Percentiles rank a stretch among this genome's conserved stretches.
phyloP scores from a whole-genome alignment of 2,888 invertebrate genomes.

The Apamea sordens region DNA sequence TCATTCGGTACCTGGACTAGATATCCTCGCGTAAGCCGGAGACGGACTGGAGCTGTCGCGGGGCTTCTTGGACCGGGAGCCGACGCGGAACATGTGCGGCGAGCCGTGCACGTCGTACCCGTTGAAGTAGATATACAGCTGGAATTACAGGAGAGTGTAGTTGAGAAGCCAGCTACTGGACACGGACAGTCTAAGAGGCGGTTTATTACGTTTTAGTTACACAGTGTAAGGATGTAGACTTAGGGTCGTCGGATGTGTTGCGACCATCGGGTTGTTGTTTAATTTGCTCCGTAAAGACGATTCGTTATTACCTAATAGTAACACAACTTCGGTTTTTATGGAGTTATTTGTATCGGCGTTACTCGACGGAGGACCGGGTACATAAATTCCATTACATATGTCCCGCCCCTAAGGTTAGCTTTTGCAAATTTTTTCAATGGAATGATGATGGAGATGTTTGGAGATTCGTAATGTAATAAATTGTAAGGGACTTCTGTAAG shows the following conservation, averaged over 20 bases:
- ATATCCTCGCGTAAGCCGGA: conserved; percentile 89
- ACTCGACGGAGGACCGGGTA: neutral
- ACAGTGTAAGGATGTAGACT: neutral
- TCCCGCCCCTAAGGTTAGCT: too few species aligned
- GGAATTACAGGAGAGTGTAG: conserved; percentile 49
- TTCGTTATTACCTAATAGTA: neutral
- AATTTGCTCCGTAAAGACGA: neutral
- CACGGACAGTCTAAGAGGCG: neutral
- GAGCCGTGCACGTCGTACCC: conserved; percentile 96
- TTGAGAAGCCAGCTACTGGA: neutral
- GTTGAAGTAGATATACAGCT: conserved; percentile 98
- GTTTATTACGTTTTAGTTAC: conserved; percentile 2
- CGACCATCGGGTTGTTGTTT: neutral
- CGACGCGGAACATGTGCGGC: conserved; percentile 96
- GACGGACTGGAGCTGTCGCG: conserved; percentile 86
- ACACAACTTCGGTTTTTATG: neutral
- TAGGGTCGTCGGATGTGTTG: neutral
- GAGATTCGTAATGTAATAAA: neutral
- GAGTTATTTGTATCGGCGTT: too few species aligned
- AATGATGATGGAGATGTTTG: neutral
- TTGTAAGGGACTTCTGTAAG: neutral
- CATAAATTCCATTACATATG: neutral
- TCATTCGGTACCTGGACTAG: conserved; percentile 84
- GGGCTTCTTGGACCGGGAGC: conserved; percentile 91
- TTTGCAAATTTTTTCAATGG: neutral